Evolutionary conservation across 92 coral and sea anemone genomes (phyloP), one percentile per base, ranked within the genome.

Genomic region (Chrysogorgia sp.): DNA sequence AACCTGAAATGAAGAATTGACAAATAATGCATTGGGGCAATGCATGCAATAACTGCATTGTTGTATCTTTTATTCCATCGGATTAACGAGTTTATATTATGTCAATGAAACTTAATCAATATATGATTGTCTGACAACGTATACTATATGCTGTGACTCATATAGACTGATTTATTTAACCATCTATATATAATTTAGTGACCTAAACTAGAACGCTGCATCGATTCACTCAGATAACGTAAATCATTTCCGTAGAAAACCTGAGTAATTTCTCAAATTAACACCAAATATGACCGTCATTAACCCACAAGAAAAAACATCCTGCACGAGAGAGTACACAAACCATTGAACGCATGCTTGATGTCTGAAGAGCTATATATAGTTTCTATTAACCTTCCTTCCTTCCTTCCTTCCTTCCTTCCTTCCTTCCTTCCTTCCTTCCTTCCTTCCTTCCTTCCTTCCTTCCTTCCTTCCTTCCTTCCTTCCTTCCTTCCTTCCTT

Each of bases 361-460:
- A 47, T 6, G 2, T 15, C n/a, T 47, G 53, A 47, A 7, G 53
- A n/a, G n/a, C 53, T 2, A 15, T 15, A 2, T 37, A 5, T 47
- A 37, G 43, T 37, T 12, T 37, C 6, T 37, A 10, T 4, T 37
- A 37, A 4, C 43, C n/a, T 7, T 47, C 53, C 53, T 47, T 7
- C 53, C 53, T 47, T 7, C n/a, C n/a, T 47, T 47, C 9, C 53
- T 6, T 15, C 53, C n/a, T 47, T 47, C 53, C 9, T 6, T 6
- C n/a, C 14, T 47, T 15, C 53, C n/a, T 47, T 47, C 53, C 53
- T 15, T 47, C 53, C 53, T 47, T 47, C 53, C 53, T 47, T 47
- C 53, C 10, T 47, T 15, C 14, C 53, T 2, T 15, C 10, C 53
- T 47, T 15, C 53, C n/a, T 15, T 47, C 14, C 53, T 37, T 37